These are phyloP conservation scores for Macrophya alboannulata DNA, from an alignment of 2,888 invertebrate species.

Conservation along the genomic window DNA sequence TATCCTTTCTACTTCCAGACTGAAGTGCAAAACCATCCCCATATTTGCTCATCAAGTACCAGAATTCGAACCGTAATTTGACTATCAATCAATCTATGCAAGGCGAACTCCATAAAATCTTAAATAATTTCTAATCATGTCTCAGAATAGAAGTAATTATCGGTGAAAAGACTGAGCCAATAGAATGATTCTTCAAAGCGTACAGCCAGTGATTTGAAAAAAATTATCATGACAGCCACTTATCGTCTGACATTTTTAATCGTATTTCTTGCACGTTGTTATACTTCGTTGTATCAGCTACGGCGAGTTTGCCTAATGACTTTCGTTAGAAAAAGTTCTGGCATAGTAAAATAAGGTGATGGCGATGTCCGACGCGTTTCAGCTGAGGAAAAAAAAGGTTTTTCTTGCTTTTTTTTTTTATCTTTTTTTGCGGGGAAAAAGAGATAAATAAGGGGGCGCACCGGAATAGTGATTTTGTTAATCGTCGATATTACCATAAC, in stretches of 20 bases:
- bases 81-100: too few species aligned
- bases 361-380: not conserved
- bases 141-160: too few species aligned
- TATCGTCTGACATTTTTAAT: not conserved
- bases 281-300: not conserved
- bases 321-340: not conserved
- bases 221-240: not conserved
- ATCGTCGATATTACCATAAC: constrained; percentile 33
- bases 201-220: too few species aligned
- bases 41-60: not conserved
- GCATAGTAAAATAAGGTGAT: not conserved
- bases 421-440: too few species aligned
- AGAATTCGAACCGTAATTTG: too few species aligned
- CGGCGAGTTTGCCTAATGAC: not conserved
- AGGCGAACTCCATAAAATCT: too few species aligned
- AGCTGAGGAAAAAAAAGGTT: not conserved
- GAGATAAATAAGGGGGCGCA: not conserved
- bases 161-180: too few species aligned
- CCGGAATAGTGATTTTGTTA: constrained; percentile 25
- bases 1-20: not conserved
- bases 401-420: not conserved
- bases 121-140: too few species aligned
- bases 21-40: not conserved
- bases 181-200: too few species aligned
- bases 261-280: not conserved